phyloP scores from a whole-genome alignment of 2,888 invertebrate genomes.

The Trisateles emortualis region DNA sequence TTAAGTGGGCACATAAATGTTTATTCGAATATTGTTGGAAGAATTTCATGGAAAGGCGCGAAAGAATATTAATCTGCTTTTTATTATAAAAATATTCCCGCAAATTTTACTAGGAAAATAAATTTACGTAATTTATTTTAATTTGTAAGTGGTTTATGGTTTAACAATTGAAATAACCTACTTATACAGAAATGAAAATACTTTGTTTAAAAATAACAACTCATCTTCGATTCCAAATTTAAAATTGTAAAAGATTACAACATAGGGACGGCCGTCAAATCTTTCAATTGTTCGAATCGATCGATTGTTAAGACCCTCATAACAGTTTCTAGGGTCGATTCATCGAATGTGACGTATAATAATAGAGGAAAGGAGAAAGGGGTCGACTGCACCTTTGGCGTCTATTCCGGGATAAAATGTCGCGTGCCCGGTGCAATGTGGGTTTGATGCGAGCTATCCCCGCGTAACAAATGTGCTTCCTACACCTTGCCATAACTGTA shows the following conservation, averaged over 20 bases:
- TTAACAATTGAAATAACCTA: no score
- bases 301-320: slow-evolving; percentile 66
- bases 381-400: slow-evolving; percentile 73
- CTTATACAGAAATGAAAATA: not conserved
- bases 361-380: slow-evolving; percentile 73
- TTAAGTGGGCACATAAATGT: slow-evolving; percentile 7
- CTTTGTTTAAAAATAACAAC: slow-evolving; percentile 11
- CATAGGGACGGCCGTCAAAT: slow-evolving; percentile 46
- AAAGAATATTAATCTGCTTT: not conserved
- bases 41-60: not conserved
- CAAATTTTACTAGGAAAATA: not conserved
- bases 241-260: slow-evolving; percentile 45
- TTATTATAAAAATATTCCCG: not conserved
- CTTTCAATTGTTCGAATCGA: slow-evolving; percentile 52
- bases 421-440: slow-evolving; percentile 68
- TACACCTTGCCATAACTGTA: slow-evolving; percentile 53
- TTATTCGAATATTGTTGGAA: not conserved
- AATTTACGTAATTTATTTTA: no score
- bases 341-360: slow-evolving; percentile 61
- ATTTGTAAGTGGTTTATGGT: no score
- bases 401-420: slow-evolving; percentile 61
- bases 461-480: slow-evolving; percentile 42
- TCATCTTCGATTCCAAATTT: slow-evolving; percentile 33
- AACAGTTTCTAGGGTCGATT: slow-evolving; percentile 61
- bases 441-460: slow-evolving; percentile 33